Evolutionary conservation across 2,888 invertebrate genomes (phyloP).

Genomic region (Tinea trinotella): DNA sequence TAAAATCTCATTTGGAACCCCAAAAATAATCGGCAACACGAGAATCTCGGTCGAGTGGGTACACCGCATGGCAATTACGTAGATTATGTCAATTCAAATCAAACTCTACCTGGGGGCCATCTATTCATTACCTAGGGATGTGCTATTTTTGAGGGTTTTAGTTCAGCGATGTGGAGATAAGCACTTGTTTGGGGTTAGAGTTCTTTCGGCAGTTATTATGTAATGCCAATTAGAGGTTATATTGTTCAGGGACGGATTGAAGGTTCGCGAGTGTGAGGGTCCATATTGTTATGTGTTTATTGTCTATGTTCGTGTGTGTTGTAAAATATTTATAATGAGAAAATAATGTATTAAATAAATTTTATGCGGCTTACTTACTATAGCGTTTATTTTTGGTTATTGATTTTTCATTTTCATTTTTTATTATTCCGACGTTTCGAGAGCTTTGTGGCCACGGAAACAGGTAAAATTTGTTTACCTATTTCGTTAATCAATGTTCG

Average conservation of each 20-base stretch:
- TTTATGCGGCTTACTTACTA: too few species aligned
- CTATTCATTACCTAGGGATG: constrained; percentile 17
- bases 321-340: too few species aligned
- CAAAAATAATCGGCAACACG: constrained; percentile 20
- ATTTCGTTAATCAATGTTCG: too few species aligned
- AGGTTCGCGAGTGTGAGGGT: neutral
- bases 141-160: constrained; percentile 28
- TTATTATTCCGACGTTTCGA: too few species aligned
- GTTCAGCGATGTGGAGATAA: constrained; percentile 57
- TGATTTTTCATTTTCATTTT: too few species aligned
- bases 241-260: constrained; percentile 40
- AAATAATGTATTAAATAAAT: too few species aligned
- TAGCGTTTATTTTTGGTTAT: too few species aligned
- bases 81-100: constrained; percentile 41
- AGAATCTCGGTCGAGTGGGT: constrained; percentile 21
- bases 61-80: constrained; percentile 37
- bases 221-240: constrained; percentile 65
- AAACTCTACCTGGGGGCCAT: constrained; percentile 52
- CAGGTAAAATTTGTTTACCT: too few species aligned
- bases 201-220: constrained; percentile 39
- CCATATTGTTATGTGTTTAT: neutral
- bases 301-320: neutral
- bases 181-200: constrained; percentile 58
- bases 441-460: too few species aligned
- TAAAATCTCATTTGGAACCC: neutral